Base-by-base conservation (phyloP, 2,113 vertebrate genomes). In the Pimephales promelas region DNA sequence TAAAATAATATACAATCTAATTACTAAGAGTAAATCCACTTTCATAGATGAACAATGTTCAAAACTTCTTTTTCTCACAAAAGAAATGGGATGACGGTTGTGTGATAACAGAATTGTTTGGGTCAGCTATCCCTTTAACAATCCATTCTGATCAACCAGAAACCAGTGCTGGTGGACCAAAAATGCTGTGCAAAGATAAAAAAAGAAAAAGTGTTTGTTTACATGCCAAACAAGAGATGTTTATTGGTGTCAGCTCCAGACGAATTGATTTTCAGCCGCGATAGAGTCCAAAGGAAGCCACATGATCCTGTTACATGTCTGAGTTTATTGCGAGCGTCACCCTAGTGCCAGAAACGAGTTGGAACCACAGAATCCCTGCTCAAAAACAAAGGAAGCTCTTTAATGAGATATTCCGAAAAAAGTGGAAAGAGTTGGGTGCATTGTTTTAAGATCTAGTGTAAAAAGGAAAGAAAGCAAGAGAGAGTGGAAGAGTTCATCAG, bases 261-360 rank as follows among this genome's bases (percentile, higher is more conserved):
- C 18, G 5, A 78, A 84, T 82, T 82, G 86, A 87, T 87, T 87
- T 82, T 75, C 70, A 74, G 78, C 49, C 24, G 31, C 34, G 11
- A 68, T 18, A 59, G 72, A 87, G 68, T 81, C 83, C 83, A 73
- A 47, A 34, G 79, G 43, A 73, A 79, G 66, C 64, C 64, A 28
- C 86, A 77, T 20, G 79, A 84, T 84, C 72, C 18, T 76, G 80
- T 87, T 87, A 87, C 78, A 87, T 52, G n/a, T 77, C 31, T n/a
- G 52, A 78, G 73, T 78, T 80, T 61, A 81, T 71, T 78, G 45
- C 1, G 71, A 61, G 61, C 4, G 59, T 24, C 28, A 66, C 11
- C 43, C 56, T 74, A 59, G 40, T 28, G 40, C 54, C 59, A 71
- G 86, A 85, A 47, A 24, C 81, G 84, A 72, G 40, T 24, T 5